Conservation (phyloP, 1,140 invertebrate species). For the Thrips palmi region DNA sequence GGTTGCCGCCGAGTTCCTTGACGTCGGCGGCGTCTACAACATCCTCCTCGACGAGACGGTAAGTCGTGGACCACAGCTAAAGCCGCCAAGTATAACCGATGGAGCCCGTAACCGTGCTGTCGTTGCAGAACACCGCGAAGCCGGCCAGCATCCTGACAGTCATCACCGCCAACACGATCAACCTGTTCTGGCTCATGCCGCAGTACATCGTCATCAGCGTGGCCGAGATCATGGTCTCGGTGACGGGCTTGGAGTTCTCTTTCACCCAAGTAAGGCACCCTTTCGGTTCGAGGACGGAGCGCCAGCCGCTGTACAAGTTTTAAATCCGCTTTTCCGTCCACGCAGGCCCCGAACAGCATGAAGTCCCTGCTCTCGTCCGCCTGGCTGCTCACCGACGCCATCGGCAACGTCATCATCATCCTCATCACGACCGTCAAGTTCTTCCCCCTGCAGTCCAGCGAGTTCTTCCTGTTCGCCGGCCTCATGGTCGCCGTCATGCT, state of each 20-base stretch:
- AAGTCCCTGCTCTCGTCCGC: constrained; percentile 78
- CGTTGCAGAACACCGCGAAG: too few species aligned
- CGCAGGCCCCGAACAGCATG: constrained; percentile 78
- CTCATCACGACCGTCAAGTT: constrained; percentile 72
- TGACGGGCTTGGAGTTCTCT: constrained; percentile 46
- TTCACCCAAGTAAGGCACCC: constrained; percentile 47
- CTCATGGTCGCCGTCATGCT: constrained; percentile 70
- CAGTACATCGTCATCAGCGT: constrained; percentile 42
- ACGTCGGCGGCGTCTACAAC: too few species aligned
- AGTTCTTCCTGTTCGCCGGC: constrained; percentile 76
- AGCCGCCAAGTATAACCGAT: too few species aligned
- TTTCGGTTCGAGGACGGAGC: too few species aligned
- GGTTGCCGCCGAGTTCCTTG: too few species aligned
- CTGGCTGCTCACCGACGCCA: constrained; percentile 76
- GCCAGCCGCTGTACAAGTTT: too few species aligned
- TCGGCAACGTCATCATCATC: constrained; percentile 81
- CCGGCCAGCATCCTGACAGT: constrained; percentile 10
- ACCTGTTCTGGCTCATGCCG: constrained; percentile 39
- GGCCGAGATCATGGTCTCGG: constrained; percentile 42
- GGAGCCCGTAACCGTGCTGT: too few species aligned
- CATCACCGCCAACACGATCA: constrained; percentile 25
- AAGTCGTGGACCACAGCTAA: too few species aligned
- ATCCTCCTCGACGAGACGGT: too few species aligned
- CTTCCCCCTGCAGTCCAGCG: constrained; percentile 57
- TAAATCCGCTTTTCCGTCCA: too few species aligned